Evolutionary conservation across 2,888 invertebrate genomes (phyloP).

Genomic region (Tromatobia lineatoria): DNA sequence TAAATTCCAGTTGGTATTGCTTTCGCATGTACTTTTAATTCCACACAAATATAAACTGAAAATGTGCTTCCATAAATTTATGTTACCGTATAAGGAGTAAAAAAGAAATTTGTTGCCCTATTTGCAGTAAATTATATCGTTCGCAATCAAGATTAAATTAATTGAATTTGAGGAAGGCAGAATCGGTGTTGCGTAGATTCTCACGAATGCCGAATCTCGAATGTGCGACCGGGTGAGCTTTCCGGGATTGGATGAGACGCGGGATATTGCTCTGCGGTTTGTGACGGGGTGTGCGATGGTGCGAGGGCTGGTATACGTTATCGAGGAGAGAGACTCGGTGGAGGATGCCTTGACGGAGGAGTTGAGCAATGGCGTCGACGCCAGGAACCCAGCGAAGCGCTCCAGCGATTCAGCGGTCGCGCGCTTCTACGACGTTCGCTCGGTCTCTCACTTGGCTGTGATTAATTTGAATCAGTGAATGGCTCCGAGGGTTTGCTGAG

Average conservation of each 20-base stretch:
- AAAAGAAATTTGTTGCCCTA: not conserved
- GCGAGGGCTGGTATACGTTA: conserved; percentile 36
- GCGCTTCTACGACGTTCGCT: conserved; percentile 44
- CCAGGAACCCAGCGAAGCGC: conserved; percentile 64
- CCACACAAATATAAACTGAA: not conserved
- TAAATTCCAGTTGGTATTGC: not conserved
- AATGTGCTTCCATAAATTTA: not conserved
- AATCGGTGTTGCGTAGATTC: conserved; percentile 25
- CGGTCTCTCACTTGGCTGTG: conserved; percentile 80
- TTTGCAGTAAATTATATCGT: conserved; percentile 5
- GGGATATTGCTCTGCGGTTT: conserved; percentile 21
- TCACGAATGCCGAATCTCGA: conserved; percentile 22
- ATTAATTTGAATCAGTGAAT: conserved; percentile 85
- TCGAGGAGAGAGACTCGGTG: conserved; percentile 31
- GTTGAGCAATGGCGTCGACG: conserved; percentile 51
- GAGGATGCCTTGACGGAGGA: conserved; percentile 49
- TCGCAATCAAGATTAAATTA: conserved; percentile 38
- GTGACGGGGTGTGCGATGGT: conserved; percentile 4
- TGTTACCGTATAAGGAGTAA: too few relatives aligned
- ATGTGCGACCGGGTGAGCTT: conserved; percentile 19
- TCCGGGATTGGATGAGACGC: conserved; percentile 40
- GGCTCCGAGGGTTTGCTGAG: conserved; percentile 83
- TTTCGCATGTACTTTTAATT: not conserved
- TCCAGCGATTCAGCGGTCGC: conserved; percentile 65
- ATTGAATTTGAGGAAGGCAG: conserved; percentile 36